These are phyloP conservation scores for Salvelinus fontinalis DNA, from an alignment of 2,113 vertebrate species.

Conservation along the genomic window DNA sequence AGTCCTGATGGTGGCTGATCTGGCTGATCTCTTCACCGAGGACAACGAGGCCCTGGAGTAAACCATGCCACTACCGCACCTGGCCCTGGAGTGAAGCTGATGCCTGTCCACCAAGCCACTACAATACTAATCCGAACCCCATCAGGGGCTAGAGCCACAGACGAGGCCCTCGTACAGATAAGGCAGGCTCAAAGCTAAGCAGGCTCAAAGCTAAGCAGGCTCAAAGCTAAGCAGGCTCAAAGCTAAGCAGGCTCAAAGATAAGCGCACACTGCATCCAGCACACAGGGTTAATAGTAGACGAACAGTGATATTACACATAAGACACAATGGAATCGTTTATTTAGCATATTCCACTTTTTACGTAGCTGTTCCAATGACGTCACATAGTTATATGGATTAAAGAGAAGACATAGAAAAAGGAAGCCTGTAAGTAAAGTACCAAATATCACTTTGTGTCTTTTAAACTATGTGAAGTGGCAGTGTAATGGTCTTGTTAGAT, in stretches of 20 bases:
- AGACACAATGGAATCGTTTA: not conserved
- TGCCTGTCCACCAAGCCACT: not conserved
- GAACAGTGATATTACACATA: not conserved
- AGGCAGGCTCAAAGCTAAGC: not conserved
- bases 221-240: not conserved
- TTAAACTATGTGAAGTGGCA: conserved; percentile 7
- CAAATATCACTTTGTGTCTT: conserved; percentile 23
- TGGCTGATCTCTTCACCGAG: conserved; percentile 93
- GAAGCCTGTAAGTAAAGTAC: not conserved
- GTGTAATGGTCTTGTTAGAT: conserved; percentile 20
- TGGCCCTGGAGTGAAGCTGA: not conserved
- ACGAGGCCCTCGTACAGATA: not conserved
- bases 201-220: too few species aligned
- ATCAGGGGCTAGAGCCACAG: not conserved
- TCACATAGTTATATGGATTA: not conserved
- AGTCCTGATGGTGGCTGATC: conserved; percentile 90
- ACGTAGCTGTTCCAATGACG: conserved; percentile 15
- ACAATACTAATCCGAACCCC: too few species aligned
- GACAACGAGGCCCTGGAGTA: conserved; percentile 85
- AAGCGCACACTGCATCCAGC: conserved; percentile 5
- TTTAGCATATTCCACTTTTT: conserved; percentile 64
- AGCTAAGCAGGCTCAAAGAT: not conserved
- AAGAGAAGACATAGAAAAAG: not conserved
- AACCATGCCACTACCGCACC: conserved; percentile 32
- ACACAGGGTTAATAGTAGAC: not conserved